Evolutionary conservation across 2,113 vertebrate genomes (phyloP).

Genomic region (Antechinus stuartii): DNA sequence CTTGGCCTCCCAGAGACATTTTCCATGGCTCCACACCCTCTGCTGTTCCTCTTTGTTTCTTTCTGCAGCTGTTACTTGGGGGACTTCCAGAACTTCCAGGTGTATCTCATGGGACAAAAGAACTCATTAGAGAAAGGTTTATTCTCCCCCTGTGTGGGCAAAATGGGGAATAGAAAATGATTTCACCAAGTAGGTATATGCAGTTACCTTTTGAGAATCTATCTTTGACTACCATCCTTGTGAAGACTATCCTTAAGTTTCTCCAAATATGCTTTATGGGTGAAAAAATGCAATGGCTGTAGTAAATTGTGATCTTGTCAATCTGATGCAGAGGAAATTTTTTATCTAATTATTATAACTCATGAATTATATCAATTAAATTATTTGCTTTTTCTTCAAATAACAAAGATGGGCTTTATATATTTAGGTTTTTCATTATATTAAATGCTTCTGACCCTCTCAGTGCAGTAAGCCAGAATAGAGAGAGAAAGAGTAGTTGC

Average conservation of each 20-base stretch:
- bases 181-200: slow-evolving; percentile 51
- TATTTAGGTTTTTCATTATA: neutral
- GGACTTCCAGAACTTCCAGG: slow-evolving; percentile 18
- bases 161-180: slow-evolving; percentile 28
- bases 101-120: slow-evolving; percentile 49
- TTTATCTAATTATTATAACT: neutral
- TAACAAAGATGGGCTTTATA: neutral
- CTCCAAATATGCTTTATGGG: neutral
- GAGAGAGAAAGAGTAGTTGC: neutral
- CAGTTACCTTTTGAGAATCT: slow-evolving; percentile 29
- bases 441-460: neutral
- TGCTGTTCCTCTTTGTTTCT: slow-evolving; percentile 6
- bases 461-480: neutral
- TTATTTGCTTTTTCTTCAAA: neutral
- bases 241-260: neutral
- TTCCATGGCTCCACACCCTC: slow-evolving; percentile 48
- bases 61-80: slow-evolving; percentile 41
- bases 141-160: neutral
- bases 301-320: neutral
- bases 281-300: neutral
- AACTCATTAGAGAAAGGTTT: slow-evolving; percentile 20
- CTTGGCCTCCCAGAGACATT: slow-evolving; percentile 48
- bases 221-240: slow-evolving; percentile 47
- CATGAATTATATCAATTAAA: neutral
- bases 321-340: neutral